Percentiles rank a stretch among this genome's conserved stretches.
phyloP scores from a whole-genome alignment of 2,113 vertebrate genomes.

The Anser cygnoides region DNA sequence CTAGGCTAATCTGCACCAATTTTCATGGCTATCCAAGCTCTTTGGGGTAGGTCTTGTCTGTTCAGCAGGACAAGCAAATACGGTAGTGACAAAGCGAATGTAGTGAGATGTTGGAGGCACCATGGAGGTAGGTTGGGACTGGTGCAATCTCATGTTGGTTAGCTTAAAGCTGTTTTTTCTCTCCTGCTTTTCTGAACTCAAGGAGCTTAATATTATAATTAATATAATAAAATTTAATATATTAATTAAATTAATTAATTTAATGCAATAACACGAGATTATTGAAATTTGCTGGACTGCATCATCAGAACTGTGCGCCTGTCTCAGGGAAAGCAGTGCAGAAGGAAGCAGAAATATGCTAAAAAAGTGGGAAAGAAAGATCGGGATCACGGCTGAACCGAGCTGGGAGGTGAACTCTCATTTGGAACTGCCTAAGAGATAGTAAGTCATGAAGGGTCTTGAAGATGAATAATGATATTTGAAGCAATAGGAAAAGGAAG shows the following conservation, averaged over 20 bases:
- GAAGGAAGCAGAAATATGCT: background rate
- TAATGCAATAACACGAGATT: background rate
- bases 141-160: background rate
- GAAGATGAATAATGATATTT: background rate
- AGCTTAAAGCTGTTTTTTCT: background rate
- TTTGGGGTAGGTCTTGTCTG: background rate
- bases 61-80: background rate
- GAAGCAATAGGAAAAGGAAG: background rate
- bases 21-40: background rate
- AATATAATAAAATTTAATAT: background rate
- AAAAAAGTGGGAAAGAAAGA: background rate
- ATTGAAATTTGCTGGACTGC: background rate
- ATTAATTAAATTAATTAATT: background rate
- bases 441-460: background rate
- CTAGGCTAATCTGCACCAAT: background rate
- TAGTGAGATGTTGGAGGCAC: background rate
- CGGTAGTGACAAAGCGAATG: fast-evolving
- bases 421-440: background rate
- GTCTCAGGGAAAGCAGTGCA: background rate
- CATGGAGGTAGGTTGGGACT: background rate
- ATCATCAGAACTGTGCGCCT: background rate
- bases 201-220: background rate
- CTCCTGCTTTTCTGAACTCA: background rate
- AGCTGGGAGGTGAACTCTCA: background rate
- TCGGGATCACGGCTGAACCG: background rate